phyloP scores from a whole-genome alignment of 2,113 vertebrate species.

The Triplophysa siluroides region DNA sequence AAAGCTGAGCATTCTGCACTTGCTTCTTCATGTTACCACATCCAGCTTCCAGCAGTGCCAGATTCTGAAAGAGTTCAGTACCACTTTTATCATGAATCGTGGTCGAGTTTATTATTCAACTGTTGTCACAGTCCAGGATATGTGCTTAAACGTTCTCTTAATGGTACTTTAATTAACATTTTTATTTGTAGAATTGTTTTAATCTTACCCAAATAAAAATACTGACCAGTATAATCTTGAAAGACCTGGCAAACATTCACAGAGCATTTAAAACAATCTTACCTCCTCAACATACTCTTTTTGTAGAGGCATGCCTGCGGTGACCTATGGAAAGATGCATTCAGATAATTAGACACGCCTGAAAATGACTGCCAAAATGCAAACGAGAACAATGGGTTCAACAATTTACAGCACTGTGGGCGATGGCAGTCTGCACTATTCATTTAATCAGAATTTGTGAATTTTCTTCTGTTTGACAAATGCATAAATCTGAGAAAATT shows the following conservation, averaged over 20 bases:
- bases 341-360: not conserved
- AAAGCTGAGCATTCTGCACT: conserved; percentile 88
- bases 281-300: conserved; percentile 94
- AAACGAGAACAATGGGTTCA: too few relatives aligned
- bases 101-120: too few relatives aligned
- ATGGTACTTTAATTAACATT: not conserved
- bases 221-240: not conserved
- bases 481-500: too few relatives aligned
- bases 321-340: conserved; percentile 76
- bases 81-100: not conserved
- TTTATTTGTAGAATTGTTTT: not conserved
- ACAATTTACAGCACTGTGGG: too few relatives aligned
- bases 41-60: conserved; percentile 88
- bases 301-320: conserved; percentile 89
- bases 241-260: not conserved
- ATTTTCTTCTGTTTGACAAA: not conserved
- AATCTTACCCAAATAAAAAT: too few relatives aligned
- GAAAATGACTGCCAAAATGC: not conserved
- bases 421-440: too few relatives aligned
- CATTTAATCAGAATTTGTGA: too few relatives aligned
- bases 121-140: not conserved
- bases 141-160: not conserved
- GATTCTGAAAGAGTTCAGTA: conserved; percentile 78
- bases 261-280: conserved; percentile 44
- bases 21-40: conserved; percentile 94